Evolutionary conservation across 2,113 vertebrate species (phyloP).

Genomic region (Zootoca vivipara): DNA sequence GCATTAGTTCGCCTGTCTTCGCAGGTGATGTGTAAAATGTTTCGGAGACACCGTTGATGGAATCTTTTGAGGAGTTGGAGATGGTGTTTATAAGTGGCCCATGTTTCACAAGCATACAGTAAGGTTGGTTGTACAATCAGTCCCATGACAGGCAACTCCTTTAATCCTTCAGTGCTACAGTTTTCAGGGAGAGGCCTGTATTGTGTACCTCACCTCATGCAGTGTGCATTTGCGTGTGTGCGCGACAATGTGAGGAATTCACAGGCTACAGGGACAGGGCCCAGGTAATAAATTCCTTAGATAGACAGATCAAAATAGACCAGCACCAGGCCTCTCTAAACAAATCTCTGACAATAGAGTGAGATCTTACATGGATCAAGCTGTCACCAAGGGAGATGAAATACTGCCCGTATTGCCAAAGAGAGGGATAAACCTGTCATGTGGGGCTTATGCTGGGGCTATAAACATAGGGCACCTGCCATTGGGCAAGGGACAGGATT

Average conservation of each 20-base stretch:
- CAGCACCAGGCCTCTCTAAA: slow-evolving; percentile 7
- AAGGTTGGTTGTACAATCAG: too few species aligned
- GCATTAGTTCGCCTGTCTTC: too few species aligned
- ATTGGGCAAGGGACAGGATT: not conserved
- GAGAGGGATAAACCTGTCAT: slow-evolving; percentile 31
- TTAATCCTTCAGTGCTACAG: not conserved
- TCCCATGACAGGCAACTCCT: not conserved
- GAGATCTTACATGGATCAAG: slow-evolving; percentile 34
- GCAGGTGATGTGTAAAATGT: too few species aligned
- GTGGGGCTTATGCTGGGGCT: slow-evolving; percentile 10
- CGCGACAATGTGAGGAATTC: not conserved
- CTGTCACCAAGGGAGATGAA: slow-evolving; percentile 26
- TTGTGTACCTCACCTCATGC: not conserved
- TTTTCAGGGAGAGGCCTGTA: not conserved
- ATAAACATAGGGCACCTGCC: not conserved
- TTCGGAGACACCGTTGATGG: too few species aligned
- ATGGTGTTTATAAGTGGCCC: too few species aligned
- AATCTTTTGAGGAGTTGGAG: too few species aligned
- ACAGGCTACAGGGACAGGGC: not conserved
- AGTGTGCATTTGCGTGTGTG: not conserved
- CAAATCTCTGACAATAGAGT: slow-evolving; percentile 34
- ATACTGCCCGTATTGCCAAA: not conserved
- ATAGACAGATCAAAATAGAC: slow-evolving; percentile 31
- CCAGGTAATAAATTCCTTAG: slow-evolving; percentile 29
- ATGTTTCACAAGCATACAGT: too few species aligned